Percentiles rank a stretch among this genome's conserved stretches.
Conservation (phyloP, 2,113 vertebrate species). For the Pedetes capensis region DNA sequence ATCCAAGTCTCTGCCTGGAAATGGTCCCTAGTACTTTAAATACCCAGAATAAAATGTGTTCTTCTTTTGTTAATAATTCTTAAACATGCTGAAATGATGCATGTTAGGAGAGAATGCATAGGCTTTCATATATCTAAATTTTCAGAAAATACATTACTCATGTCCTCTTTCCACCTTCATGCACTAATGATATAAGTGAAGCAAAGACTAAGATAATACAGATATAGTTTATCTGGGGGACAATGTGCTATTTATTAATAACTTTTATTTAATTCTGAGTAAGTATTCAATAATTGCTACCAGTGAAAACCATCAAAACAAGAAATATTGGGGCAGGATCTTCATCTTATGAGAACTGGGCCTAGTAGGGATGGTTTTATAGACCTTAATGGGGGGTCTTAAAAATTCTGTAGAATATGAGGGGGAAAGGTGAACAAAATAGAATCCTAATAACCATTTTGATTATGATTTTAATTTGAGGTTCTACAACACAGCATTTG, state of each 20-base stretch:
- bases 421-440: background rate
- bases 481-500: background rate
- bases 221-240: background rate
- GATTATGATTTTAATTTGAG: background rate
- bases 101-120: background rate
- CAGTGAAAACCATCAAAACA: background rate
- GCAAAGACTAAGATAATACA: background rate
- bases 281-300: background rate
- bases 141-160: background rate
- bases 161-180: background rate
- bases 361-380: background rate
- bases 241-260: background rate
- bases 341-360: background rate
- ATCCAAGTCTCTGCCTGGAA: conserved; percentile 38
- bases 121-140: background rate
- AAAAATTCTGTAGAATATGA: background rate
- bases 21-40: background rate
- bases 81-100: conserved; percentile 15
- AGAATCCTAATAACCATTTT: background rate
- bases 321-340: background rate
- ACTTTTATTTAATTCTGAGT: conserved; percentile 11
- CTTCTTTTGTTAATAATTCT: conserved; percentile 35
- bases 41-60: conserved; percentile 40
- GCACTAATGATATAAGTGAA: background rate
- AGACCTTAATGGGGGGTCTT: background rate